Conservation (phyloP, 2,797 vertebrate species). For the Gobionotothen gibberifrons region DNA sequence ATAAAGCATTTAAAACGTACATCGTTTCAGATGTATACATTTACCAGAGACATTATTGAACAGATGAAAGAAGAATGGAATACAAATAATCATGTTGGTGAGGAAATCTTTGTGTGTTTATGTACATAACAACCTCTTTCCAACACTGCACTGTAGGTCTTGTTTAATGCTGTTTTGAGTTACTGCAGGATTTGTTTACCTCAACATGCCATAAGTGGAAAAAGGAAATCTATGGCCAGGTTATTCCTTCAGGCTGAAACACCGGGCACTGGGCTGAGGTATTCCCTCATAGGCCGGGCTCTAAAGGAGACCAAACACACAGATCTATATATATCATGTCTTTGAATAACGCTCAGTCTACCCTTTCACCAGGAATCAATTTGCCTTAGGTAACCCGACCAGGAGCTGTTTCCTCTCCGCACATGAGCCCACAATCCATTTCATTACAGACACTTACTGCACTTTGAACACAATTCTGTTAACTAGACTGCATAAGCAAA, state of each 20-base stretch:
- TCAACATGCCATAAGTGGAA: not conserved
- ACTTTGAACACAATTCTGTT: not conserved
- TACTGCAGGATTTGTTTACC: not conserved
- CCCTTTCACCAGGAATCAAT: not conserved
- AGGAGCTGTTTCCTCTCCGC: not conserved
- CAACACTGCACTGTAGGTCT: not conserved
- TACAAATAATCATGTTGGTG: not conserved
- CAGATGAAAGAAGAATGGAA: too few relatives aligned
- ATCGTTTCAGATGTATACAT: not conserved
- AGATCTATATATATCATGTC: too few relatives aligned
- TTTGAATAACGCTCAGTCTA: not conserved
- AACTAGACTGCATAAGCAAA: not conserved
- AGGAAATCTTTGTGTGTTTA: not conserved
- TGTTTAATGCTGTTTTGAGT: not conserved
- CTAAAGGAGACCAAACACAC: not conserved
- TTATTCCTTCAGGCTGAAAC: constrained; percentile 4
- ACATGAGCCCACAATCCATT: not conserved
- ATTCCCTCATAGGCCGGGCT: not conserved
- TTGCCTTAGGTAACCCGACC: not conserved
- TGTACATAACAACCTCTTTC: not conserved
- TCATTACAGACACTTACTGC: not conserved
- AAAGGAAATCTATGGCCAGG: not conserved
- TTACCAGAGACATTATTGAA: not conserved
- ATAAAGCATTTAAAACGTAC: constrained; percentile 19
- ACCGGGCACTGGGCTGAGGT: not conserved